Base-by-base conservation (phyloP, 2,113 vertebrate species). In the Lucifuga dentata region DNA sequence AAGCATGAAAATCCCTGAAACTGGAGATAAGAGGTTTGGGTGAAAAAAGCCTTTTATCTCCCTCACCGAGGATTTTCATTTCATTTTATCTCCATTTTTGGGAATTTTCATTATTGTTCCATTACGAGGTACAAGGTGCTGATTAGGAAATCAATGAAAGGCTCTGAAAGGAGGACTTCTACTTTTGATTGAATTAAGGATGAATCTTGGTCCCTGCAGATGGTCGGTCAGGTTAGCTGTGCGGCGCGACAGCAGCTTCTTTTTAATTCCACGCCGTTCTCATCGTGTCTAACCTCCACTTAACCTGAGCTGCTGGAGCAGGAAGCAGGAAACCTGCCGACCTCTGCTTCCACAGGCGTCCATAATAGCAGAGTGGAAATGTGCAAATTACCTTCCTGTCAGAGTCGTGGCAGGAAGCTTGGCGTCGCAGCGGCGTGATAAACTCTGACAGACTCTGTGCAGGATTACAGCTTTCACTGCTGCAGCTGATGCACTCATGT, bases 281-380 rank as follows among this genome's bases (percentile, higher is more conserved):
- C 59, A 26, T 65, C 40, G 43, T 45, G 38, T 49, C 53, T 40
- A 52, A 64, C 63, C 74, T 81, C 53, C 65, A 79, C 73, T 85
- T 88, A 75, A 81, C 83, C 86, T 1, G 61, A 76, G 56, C 60
- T 5, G 61, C 52, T 39, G 73, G 59, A 80, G 82, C 62, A 50
- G 53, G 13, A 26, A 11, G 62, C 49, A 67, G 55, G 67, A 65
- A 32, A 35, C 57, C 2, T 49, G 48, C 24, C 43, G 55, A 57
- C 59, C 73, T 61, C 46, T 10, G 56, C 71, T 78, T 67, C 66
- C 26, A 64, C 76, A 16, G n/a, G 23, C 32, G 1, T 16, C 44
- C 39, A 56, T 61, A 64, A 52, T 58, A 57, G 49, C 40, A 59
- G 61, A 52, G 11, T n/a, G 39, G 33, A 60, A 69, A 73, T 38